Base-by-base conservation (phyloP, 2,888 invertebrate species). In the Meteorus colon region DNA sequence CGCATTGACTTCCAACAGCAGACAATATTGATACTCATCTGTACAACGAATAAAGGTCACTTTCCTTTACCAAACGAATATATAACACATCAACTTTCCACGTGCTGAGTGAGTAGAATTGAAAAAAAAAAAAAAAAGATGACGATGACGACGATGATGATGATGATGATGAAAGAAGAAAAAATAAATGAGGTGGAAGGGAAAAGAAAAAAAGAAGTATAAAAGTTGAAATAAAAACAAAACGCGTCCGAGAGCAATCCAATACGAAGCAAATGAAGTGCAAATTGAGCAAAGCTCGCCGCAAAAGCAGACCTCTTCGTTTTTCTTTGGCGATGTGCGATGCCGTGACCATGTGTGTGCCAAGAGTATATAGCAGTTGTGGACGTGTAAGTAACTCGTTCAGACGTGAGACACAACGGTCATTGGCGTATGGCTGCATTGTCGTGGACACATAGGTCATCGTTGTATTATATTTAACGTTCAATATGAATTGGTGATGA, bases 211-310 rank as follows among this genome's bases (percentile, higher is more conserved):
- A 45, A 68, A 84, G 83, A 84, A 84, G 85, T 81, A 81, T 41
- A 10, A 8, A 55, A 19, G 5, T 8, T 19, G 10, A 19, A 55
- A 55, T 55, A 55, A 55, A 55, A 55, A 55, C 19, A 19, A 55
- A 55, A 19, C 8, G 55, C 55, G n/a, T 55, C 8, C 2, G 55
- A 55, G 82, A 81, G 88, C 84, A 88, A 89, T 82, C 81, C 82
- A 87, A 88, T 87, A 83, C 85, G 86, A 85, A 85, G 83, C 86
- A 88, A 88, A 86, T 85, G 85, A 87, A 88, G 89, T 88, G 89
- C 88, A 87, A 88, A 89, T 89, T 86, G 86, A 86, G 83, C 81
- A 84, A 82, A 85, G 63, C 80, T 82, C 82, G 80, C 82, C 77
- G 81, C 82, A 82, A 83, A 80, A 80, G 81, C 63, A 71, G 75